Base-by-base conservation (phyloP, 2,797 vertebrate genomes). In the Sitta carolinensis region DNA sequence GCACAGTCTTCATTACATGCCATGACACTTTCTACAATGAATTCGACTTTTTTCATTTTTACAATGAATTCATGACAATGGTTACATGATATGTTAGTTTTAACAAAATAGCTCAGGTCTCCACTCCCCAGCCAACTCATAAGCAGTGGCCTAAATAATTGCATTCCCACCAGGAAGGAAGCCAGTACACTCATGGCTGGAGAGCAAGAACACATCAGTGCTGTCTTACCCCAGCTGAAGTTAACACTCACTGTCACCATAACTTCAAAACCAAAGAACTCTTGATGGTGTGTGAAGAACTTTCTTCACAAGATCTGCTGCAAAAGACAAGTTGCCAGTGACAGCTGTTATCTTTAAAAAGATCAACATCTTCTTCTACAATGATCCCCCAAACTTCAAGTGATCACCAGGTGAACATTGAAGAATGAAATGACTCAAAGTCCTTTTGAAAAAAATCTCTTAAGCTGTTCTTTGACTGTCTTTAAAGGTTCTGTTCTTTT, bases 171-270 rank as follows among this genome's bases (percentile, higher is more conserved):
- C 27, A 43, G 72, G 25, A 62, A 62, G 79, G 43, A 54, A 69
- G 40, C 16, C 1, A 7, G 32, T 45, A 50, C 16, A 17, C 10
- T 55, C 2, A 0, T 0, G 4, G 23, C 50, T 38, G 58, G 54
- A 52, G 50, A 55, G 54, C 58, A 64, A 51, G 54, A 81, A 42
- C 29, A 45, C 34, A 76, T 14, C 3, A 52, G 21, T 3, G 11
- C 11, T 32, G 5, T 12, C 58, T 57, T 18, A 64, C 1, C 16
- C 50, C 50, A 61, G 17, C 4, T 30, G 42, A 77, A 92, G 58
- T 34, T 13, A 85, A 62, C 29, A 62, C 32, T 43, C 4, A 4
- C 48, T 67, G n/a, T 11, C 58, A 66, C 69, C 3, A 0, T 11
- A 63, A 63, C 54, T 78, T 89, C 58, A 80, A 88, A 82, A 76